Evolutionary conservation across 1,140 invertebrate species (phyloP).

Genomic region (Sitobion miscanthi): DNA sequence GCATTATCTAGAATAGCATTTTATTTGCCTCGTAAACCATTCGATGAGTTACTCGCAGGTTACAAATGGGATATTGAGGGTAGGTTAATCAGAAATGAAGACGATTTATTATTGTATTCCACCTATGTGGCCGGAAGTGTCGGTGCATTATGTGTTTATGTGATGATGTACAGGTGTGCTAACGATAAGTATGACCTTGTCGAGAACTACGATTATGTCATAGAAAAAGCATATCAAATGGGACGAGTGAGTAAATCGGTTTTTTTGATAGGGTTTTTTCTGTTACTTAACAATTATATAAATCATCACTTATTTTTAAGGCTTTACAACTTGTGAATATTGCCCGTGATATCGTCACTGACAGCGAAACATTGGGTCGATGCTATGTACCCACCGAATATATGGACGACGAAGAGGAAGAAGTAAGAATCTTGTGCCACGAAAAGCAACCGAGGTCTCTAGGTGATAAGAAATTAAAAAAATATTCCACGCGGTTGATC

Average conservation of each 20-base stretch:
- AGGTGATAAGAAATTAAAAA: not conserved
- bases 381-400: slow-evolving; percentile 4
- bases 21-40: slow-evolving; percentile 44
- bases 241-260: not conserved
- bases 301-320: not conserved
- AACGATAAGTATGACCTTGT: not conserved
- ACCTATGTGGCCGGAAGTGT: slow-evolving; percentile 13
- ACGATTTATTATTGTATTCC: slow-evolving; percentile 1
- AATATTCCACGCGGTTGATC: not conserved
- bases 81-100: not conserved
- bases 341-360: slow-evolving; percentile 28
- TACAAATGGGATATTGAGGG: slow-evolving; percentile 33
- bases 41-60: slow-evolving; percentile 36
- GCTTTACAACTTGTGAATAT: slow-evolving; percentile 29
- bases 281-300: no score
- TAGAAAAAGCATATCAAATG: slow-evolving; percentile 14
- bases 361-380: slow-evolving; percentile 7
- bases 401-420: slow-evolving; percentile 15
- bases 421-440: not conserved
- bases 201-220: not conserved
- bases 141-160: not conserved
- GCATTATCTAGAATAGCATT: slow-evolving; percentile 45
- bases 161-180: slow-evolving; percentile 18
- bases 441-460: not conserved
- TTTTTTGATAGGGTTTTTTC: not conserved